These are phyloP conservation scores for Notarius lentiginosus DNA, from an alignment of 2,113 vertebrate genomes.

Conservation along the genomic window DNA sequence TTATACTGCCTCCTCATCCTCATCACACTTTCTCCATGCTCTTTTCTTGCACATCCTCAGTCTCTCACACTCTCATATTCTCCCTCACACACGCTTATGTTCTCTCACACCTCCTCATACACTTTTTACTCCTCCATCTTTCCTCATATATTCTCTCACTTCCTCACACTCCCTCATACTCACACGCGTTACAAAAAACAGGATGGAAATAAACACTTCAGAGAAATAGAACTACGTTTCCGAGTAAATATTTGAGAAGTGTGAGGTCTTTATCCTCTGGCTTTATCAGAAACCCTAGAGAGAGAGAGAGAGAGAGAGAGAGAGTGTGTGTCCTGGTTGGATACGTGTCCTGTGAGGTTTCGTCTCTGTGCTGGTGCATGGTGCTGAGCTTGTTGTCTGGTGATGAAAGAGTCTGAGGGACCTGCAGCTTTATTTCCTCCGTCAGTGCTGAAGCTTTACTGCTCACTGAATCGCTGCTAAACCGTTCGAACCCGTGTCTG, in stretches of 20 bases:
- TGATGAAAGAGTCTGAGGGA: background rate
- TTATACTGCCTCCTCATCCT: background rate
- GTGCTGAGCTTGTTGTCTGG: background rate
- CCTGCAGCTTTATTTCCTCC: background rate
- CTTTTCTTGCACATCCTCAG: background rate
- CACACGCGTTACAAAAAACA: background rate
- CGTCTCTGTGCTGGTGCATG: background rate
- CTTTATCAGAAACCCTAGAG: background rate
- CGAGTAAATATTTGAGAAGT: background rate
- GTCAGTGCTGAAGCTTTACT: background rate
- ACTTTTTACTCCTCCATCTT: background rate
- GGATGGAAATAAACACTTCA: background rate
- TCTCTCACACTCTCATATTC: background rate
- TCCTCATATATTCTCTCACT: background rate
- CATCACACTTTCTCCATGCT: background rate
- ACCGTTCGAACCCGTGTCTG: background rate
- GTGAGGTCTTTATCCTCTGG: background rate
- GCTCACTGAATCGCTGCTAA: background rate
- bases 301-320: no score
- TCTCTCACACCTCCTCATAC: background rate
- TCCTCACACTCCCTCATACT: background rate
- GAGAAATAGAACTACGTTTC: background rate
- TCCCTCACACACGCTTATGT: background rate
- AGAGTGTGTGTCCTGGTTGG: background rate
- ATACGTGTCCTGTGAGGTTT: background rate